These are phyloP conservation scores for Andrena camellia DNA, from an alignment of 2,888 invertebrate genomes.

Conservation along the genomic window DNA sequence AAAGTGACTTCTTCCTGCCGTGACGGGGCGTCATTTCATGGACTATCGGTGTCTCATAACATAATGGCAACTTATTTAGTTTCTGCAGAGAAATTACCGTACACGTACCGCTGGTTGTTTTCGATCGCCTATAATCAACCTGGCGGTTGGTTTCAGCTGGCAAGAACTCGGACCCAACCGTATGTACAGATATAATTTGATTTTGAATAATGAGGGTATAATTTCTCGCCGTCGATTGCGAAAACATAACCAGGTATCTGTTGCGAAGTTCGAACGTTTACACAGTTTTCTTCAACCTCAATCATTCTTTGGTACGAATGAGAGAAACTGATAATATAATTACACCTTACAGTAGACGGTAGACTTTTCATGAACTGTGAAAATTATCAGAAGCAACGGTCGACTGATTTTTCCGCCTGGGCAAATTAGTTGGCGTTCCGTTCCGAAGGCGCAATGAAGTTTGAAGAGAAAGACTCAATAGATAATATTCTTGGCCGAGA, in stretches of 20 bases:
- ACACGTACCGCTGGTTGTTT: neutral
- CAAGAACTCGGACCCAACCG: neutral
- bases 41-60: slow-evolving; percentile 31
- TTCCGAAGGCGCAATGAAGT: too few relatives aligned
- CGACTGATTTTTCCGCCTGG: too few relatives aligned
- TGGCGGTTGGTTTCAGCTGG: slow-evolving; percentile 40
- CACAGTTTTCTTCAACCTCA: neutral
- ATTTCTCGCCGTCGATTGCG: slow-evolving; percentile 24
- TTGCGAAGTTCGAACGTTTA: slow-evolving; percentile 24
- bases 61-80: slow-evolving; percentile 33
- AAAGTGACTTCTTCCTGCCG: slow-evolving; percentile 54
- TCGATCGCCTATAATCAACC: slow-evolving; percentile 46
- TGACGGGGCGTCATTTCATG: slow-evolving; percentile 35
- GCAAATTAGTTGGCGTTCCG: too few relatives aligned
- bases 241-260: neutral
- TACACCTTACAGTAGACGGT: neutral
- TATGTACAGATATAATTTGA: slow-evolving; percentile 39
- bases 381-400: too few relatives aligned
- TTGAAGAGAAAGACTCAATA: too few relatives aligned
- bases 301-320: neutral
- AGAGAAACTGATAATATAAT: neutral
- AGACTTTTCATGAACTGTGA: too few relatives aligned
- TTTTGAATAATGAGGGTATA: slow-evolving; percentile 46
- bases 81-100: slow-evolving; percentile 29
- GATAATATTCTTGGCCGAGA: too few relatives aligned